Percentiles rank a stretch among this genome's conserved stretches.
phyloP scores from a whole-genome alignment of 2,797 vertebrate species.

The Chromis chromis region DNA sequence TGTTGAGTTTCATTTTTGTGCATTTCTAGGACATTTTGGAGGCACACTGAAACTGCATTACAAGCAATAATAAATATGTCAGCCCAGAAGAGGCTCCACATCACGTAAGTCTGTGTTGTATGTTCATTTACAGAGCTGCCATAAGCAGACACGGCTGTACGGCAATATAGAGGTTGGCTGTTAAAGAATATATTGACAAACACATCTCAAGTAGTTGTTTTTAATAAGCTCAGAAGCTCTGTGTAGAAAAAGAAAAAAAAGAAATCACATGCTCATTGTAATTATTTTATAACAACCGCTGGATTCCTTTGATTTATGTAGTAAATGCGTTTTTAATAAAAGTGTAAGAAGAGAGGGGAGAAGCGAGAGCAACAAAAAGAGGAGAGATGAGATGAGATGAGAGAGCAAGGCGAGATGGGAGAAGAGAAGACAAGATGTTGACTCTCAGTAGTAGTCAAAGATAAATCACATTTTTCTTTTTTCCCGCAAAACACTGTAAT shows the following conservation, averaged over 20 bases:
- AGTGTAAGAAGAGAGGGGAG: slow-evolving; percentile 43
- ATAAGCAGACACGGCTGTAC: slow-evolving; percentile 1
- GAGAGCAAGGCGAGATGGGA: slow-evolving; percentile 30
- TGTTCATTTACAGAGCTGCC: neutral
- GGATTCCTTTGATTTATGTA: slow-evolving; percentile 85
- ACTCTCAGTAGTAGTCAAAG: slow-evolving; percentile 66
- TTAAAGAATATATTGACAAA: slow-evolving; percentile 95
- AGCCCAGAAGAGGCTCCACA: neutral
- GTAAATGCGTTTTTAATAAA: slow-evolving; percentile 78
- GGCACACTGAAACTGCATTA: neutral
- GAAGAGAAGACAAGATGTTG: slow-evolving; percentile 54
- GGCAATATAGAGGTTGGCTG: slow-evolving; percentile 69
- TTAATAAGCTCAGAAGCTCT: slow-evolving; percentile 92
- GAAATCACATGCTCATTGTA: slow-evolving; percentile 85
- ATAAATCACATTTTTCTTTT: slow-evolving; percentile 76
- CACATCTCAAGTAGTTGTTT: slow-evolving; percentile 93
- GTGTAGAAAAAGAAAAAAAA: slow-evolving; percentile 74
- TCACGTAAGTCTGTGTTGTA: neutral
- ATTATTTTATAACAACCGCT: slow-evolving; percentile 89
- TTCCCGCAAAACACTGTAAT: slow-evolving; percentile 38
- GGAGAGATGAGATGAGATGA: slow-evolving; percentile 40
- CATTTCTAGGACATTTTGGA: neutral
- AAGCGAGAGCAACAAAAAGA: slow-evolving; percentile 36
- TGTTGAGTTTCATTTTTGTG: neutral
- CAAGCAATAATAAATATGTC: slow-evolving; percentile 18